Percentiles rank a stretch among this genome's conserved stretches.
Evolutionary conservation across 1,140 invertebrate genomes (phyloP).

Genomic region (Dermatophagoides farinae): DNA sequence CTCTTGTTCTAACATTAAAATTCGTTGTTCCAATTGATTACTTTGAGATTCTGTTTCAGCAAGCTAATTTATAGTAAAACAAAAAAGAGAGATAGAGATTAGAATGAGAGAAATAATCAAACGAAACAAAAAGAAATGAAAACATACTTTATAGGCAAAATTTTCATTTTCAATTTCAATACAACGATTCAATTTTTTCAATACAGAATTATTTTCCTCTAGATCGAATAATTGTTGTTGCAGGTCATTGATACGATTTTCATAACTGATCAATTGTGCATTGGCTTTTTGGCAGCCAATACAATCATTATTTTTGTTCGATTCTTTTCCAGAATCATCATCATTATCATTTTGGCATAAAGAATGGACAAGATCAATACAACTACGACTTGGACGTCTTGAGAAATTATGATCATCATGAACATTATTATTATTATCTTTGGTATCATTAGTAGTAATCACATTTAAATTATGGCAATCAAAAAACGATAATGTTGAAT

Average conservation of each 20-base stretch:
- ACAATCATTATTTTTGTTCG: neutral
- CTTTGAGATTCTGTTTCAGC: neutral
- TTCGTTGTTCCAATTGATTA: slow-evolving; percentile 3
- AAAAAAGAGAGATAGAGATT: neutral
- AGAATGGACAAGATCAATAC: too few relatives aligned
- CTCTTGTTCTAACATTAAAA: neutral
- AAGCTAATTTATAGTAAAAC: neutral
- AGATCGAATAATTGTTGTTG: neutral
- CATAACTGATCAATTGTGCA: neutral
- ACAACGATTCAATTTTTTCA: slow-evolving; percentile 1
- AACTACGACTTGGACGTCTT: too few relatives aligned
- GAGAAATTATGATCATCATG: too few relatives aligned
- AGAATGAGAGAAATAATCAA: neutral
- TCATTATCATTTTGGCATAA: neutral
- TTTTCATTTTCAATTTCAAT: slow-evolving; percentile 9
- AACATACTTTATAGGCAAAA: slow-evolving; percentile 4
- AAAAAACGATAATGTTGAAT: too few relatives aligned
- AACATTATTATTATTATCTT: too few relatives aligned
- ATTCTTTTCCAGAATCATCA: neutral
- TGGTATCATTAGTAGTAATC: too few relatives aligned
- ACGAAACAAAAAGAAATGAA: neutral
- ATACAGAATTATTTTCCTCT: neutral
- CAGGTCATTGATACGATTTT: neutral
- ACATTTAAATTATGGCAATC: too few relatives aligned
- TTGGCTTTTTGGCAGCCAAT: neutral